Base-by-base conservation (phyloP, 2,888 invertebrate species). In the Luperina testacea region DNA sequence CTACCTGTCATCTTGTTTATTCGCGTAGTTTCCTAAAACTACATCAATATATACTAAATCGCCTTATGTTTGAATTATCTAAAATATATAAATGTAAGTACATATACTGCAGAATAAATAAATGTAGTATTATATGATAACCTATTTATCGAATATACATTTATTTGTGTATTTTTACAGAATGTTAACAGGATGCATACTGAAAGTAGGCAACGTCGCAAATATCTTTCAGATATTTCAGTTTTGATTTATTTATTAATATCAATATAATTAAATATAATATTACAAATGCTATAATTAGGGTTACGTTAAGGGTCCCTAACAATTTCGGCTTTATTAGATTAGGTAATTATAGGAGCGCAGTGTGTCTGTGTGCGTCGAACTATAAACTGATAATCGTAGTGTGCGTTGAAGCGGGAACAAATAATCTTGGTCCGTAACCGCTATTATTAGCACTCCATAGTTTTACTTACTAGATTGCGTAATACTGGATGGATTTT, bases 81-180 rank as follows among this genome's bases (percentile, higher is more conserved):
- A 38, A 53, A n/a, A 53, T 17, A 38, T 71, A 53, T 38, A 71
- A 38, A n/a, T 38, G 9, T 24, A 69, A 20, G 20, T 68, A 45
- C 45, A n/a, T 64, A 27, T n/a, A 38, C 7, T 57, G 57, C 57
- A 17, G 4, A 38, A 38, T 38, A 71, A 20, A 71, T 71, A 71
- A 59, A 38, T 61, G 32, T 77, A 17, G 17, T 72, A 68, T 17
- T 67, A 45, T 63, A 81, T 64, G 24, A 59, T 69, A n/a, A 15
- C 71, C 67, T 81, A 81, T 82, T 79, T 70, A 70, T 65, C 24
- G 9, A 78, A 78, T 42, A 78, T 42, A 48, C 57, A 70, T 57
- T 27, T 79, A 67, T 42, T 69, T 57, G 67, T 72, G 38, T 72
- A 57, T 63, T 70, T 75, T 82, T 75, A 45, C 61, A 32, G 57